These are phyloP conservation scores for Brachyhypopomus occidentalis DNA, from an alignment of 2,113 vertebrate species.

Conservation along the genomic window DNA sequence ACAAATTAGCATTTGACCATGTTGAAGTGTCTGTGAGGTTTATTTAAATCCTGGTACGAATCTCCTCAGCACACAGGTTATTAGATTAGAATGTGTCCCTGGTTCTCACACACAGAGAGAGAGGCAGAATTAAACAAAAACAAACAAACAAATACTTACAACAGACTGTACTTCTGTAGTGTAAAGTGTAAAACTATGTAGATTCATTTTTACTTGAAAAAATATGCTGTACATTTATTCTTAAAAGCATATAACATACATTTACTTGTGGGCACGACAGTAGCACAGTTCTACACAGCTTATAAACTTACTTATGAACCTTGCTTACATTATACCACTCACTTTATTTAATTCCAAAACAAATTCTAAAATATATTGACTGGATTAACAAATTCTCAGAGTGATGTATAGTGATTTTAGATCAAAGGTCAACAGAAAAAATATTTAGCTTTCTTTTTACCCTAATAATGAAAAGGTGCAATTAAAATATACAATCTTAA, in stretches of 20 bases:
- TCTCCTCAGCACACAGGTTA: background rate
- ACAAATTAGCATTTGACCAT: background rate
- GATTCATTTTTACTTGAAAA: background rate
- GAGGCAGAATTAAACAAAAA: background rate
- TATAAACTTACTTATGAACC: background rate
- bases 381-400: background rate
- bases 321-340: background rate
- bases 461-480: background rate
- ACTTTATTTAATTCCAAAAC: background rate
- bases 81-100: constrained; percentile 19
- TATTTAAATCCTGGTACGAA: constrained; percentile 5
- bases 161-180: too few relatives aligned
- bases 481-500: background rate
- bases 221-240: background rate
- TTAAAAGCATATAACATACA: background rate
- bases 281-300: background rate
- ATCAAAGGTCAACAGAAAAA: background rate
- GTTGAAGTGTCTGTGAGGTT: background rate
- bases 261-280: background rate
- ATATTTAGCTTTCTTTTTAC: background rate
- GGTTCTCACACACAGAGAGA: constrained; percentile 20
- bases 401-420: background rate
- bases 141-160: too few relatives aligned
- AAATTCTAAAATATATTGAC: background rate
- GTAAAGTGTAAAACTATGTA: background rate